Conservation (phyloP, 2,797 vertebrate genomes). For the Stomatorhinus walkeri region DNA sequence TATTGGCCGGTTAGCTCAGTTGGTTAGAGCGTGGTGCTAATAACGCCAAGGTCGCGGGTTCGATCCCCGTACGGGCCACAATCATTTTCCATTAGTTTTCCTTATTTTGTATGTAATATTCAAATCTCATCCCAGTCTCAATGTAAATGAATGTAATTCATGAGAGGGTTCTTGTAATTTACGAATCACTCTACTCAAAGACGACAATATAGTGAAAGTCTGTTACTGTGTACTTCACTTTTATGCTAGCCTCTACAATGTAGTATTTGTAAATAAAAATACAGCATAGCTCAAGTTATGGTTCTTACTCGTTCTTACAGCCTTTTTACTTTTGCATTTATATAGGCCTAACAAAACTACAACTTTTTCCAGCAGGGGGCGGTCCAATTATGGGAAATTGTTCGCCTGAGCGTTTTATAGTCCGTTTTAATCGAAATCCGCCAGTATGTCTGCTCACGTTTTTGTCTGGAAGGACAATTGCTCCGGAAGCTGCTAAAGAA, state of each 20-base stretch:
- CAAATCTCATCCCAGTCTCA: not conserved
- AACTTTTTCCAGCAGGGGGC: not conserved
- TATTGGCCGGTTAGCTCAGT: constrained; percentile 39
- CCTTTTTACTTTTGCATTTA: not conserved
- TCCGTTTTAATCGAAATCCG: not conserved
- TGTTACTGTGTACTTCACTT: not conserved
- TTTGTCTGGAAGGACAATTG: not conserved
- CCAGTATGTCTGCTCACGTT: not conserved
- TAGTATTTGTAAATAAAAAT: not conserved
- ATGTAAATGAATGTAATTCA: not conserved
- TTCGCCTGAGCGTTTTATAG: not conserved
- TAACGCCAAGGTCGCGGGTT: constrained; percentile 59
- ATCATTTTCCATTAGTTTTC: not conserved
- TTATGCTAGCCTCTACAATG: not conserved
- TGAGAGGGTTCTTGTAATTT: not conserved
- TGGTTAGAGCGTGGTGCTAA: constrained; percentile 63
- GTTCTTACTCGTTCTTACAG: not conserved
- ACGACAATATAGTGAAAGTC: not conserved
- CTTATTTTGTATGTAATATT: not conserved
- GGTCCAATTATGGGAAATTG: not conserved
- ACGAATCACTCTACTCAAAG: not conserved
- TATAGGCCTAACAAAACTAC: not conserved
- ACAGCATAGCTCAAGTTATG: not conserved
- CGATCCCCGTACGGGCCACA: constrained; percentile 57
- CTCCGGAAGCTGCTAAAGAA: not conserved